phyloP scores from a whole-genome alignment of 64 coral and sea anemone genomes.

The Acropora yongei region DNA sequence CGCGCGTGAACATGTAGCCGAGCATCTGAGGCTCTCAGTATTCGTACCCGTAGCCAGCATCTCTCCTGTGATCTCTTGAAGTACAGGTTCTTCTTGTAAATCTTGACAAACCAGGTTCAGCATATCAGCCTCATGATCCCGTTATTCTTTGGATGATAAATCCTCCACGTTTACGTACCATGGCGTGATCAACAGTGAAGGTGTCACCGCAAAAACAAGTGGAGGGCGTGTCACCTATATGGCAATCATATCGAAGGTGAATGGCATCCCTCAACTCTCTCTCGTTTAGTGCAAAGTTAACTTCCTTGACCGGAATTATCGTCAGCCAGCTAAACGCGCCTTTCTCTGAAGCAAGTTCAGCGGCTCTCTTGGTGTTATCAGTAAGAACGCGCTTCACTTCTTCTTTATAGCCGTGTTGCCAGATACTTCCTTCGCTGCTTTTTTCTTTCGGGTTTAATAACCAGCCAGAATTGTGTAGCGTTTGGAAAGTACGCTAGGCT shows the following conservation, averaged over 20 bases:
- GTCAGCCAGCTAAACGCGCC: not conserved
- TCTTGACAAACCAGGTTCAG: not conserved
- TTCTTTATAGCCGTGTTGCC: too few relatives aligned
- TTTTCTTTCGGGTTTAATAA: not conserved
- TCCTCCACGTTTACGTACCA: not conserved
- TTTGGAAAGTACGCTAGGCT: not conserved
- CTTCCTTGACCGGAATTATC: not conserved
- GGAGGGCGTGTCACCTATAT: not conserved
- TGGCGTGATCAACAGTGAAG: not conserved
- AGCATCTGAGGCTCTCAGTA: not conserved
- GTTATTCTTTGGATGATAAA: not conserved
- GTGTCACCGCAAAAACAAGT: not conserved
- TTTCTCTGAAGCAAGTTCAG: not conserved
- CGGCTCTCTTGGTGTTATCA: not conserved
- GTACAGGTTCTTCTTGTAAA: not conserved
- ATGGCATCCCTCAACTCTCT: not conserved
- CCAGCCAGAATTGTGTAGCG: not conserved
- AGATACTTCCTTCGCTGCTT: not conserved
- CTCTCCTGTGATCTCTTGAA: not conserved
- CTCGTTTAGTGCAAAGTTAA: not conserved
- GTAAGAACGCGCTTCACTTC: not conserved
- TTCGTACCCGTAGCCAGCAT: not conserved
- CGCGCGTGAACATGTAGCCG: not conserved
- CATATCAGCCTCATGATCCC: not conserved
- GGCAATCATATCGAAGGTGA: not conserved